A percentile compares a stretch with the other conserved stretches of the same genome.
phyloP scores from a whole-genome alignment of 1,140 invertebrate genomes.

The Sycobia sp. region DNA sequence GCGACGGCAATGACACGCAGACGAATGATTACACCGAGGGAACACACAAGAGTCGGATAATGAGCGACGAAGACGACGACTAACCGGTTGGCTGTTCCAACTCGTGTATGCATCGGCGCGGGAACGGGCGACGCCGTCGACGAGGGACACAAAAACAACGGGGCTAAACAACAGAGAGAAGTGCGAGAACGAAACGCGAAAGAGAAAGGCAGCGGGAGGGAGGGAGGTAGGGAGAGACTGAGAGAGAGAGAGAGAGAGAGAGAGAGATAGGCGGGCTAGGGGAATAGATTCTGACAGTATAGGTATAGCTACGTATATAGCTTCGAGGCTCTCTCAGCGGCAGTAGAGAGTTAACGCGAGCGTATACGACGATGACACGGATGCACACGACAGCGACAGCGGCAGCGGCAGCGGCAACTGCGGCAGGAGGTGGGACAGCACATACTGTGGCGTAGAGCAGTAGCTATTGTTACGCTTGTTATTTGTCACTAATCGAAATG shows the following conservation, averaged over 20 bases:
- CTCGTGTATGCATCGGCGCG: constrained; percentile 4
- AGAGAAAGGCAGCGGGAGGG: not conserved
- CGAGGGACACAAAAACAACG: constrained; percentile 28
- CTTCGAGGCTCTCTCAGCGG: not conserved
- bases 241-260: too few relatives aligned
- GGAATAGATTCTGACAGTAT: too few relatives aligned
- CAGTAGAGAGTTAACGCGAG: not conserved
- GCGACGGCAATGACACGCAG: not conserved
- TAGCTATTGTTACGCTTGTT: constrained; percentile 44
- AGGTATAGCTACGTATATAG: too few relatives aligned
- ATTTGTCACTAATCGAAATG: constrained; percentile 47
- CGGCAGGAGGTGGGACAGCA: too few relatives aligned
- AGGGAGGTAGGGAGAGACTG: too few relatives aligned
- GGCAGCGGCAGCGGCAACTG: too few relatives aligned
- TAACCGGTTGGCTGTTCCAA: not conserved
- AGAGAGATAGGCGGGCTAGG: too few relatives aligned
- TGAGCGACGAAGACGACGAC: constrained; percentile 14
- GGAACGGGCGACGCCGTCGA: not conserved
- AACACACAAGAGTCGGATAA: constrained; percentile 10
- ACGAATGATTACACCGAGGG: constrained; percentile 8
- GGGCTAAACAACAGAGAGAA: constrained; percentile 12
- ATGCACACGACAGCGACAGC: constrained; percentile 25
- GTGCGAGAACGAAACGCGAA: not conserved
- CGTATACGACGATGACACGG: constrained; percentile 19
- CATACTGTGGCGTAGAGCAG: too few relatives aligned